Percentiles rank a stretch among this genome's conserved stretches.
Conservation (phyloP, 2,888 invertebrate genomes). For the Tetragnatha montana region DNA sequence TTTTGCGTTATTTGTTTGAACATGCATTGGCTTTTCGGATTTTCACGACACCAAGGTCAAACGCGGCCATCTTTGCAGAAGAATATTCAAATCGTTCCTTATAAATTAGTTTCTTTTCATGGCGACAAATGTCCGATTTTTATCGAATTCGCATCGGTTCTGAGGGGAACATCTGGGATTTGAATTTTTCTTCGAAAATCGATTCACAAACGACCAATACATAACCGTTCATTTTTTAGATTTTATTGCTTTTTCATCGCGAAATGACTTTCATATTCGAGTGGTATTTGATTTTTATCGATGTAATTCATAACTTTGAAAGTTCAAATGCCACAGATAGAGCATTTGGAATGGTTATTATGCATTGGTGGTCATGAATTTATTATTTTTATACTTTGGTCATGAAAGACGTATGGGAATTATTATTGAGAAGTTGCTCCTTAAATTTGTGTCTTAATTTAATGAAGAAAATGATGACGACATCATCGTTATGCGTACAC, state of each 20-base stretch:
- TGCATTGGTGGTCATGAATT: not conserved
- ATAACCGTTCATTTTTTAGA: not conserved
- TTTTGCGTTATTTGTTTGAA: not conserved
- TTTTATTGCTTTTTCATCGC: not conserved
- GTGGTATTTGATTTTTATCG: not conserved
- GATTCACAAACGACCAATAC: not conserved
- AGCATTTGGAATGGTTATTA: not conserved
- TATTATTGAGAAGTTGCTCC: too few relatives aligned
- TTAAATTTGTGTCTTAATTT: too few relatives aligned
- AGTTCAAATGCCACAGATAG: not conserved
- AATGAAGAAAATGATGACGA: too few relatives aligned
- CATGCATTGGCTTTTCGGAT: constrained; percentile 15
- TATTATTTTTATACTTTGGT: too few relatives aligned
- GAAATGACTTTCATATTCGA: not conserved
- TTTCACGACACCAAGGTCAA: not conserved
- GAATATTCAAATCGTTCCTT: constrained; percentile 20
- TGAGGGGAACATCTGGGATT: constrained; percentile 1
- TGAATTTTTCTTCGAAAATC: not conserved
- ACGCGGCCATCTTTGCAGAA: not conserved
- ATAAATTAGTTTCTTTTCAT: not conserved
- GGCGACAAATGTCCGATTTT: constrained; percentile 17
- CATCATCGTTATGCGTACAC: too few relatives aligned
- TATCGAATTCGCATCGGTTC: not conserved
- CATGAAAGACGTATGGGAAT: too few relatives aligned
- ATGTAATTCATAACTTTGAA: not conserved